Percentiles rank a stretch among this genome's conserved stretches.
These are phyloP conservation scores for Cathartes aura DNA, from an alignment of 2,113 vertebrate species.

Conservation along the genomic window DNA sequence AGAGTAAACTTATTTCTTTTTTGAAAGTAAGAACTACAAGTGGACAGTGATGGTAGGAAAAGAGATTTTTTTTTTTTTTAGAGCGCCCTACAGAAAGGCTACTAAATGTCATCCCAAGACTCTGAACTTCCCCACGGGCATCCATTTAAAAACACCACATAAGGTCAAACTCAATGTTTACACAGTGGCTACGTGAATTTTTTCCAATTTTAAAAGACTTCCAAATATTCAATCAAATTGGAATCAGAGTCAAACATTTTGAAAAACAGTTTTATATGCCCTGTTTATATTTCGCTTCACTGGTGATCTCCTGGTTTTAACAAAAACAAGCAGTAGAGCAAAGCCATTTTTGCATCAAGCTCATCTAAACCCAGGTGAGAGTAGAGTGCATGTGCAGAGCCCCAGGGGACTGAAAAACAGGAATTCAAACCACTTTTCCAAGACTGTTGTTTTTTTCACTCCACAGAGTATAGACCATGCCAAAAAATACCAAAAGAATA, in stretches of 20 bases:
- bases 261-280: background rate
- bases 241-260: background rate
- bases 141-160: background rate
- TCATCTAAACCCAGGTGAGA: background rate
- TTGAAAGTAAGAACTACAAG: background rate
- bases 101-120: background rate
- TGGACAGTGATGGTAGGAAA: background rate
- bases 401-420: background rate
- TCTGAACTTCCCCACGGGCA: background rate
- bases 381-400: background rate
- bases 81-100: rapidly evolving
- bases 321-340: background rate
- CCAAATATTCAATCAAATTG: background rate
- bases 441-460: background rate
- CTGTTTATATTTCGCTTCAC: background rate
- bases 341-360: background rate
- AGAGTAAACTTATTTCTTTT: background rate
- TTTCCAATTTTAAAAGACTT: background rate
- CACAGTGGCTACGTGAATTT: background rate
- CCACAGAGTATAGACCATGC: rapidly evolving
- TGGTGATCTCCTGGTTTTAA: background rate
- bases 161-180: background rate
- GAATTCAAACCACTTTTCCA: background rate
- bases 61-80: background rate
- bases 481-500: background rate